phyloP scores from a whole-genome alignment of 2,113 vertebrate genomes.

The Zootoca vivipara region DNA sequence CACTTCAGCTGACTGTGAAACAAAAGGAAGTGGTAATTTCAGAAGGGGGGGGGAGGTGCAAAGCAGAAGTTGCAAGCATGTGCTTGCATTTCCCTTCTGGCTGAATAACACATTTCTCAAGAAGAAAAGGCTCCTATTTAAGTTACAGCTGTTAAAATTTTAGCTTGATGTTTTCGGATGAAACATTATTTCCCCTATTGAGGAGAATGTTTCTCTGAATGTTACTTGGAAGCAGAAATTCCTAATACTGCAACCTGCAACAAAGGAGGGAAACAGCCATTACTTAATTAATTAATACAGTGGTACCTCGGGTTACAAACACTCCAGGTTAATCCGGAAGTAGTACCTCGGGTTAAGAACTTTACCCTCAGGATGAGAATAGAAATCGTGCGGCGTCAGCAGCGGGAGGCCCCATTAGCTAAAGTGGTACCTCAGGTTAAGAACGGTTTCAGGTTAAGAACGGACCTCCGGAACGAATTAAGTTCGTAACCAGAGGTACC shows the following conservation, averaged over 20 bases:
- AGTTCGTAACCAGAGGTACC: too few species aligned
- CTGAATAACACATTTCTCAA: not conserved
- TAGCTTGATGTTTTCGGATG: not conserved
- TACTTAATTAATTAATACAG: too few species aligned
- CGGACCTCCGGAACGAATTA: too few species aligned
- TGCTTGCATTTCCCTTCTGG: not conserved
- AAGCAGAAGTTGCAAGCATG: not conserved
- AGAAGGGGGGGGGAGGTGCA: not conserved
- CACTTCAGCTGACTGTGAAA: constrained; percentile 14
- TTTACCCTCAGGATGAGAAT: too few species aligned
- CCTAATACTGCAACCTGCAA: not conserved
- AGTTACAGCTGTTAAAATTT: not conserved
- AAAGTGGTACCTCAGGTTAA: too few species aligned
- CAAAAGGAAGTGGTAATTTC: constrained; percentile 15
- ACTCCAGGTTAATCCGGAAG: too few species aligned
- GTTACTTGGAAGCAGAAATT: not conserved
- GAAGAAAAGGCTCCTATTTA: not conserved
- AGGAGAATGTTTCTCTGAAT: not conserved
- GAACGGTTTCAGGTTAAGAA: too few species aligned
- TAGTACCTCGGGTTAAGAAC: too few species aligned
- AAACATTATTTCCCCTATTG: not conserved
- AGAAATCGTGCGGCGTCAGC: too few species aligned
- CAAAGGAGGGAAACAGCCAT: not conserved
- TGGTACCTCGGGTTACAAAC: too few species aligned
- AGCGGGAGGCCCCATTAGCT: too few species aligned